Evolutionary conservation across 2,888 invertebrate genomes (phyloP), one percentile per base, ranked within the genome.

Genomic region (Gnatocerus cornutus): DNA sequence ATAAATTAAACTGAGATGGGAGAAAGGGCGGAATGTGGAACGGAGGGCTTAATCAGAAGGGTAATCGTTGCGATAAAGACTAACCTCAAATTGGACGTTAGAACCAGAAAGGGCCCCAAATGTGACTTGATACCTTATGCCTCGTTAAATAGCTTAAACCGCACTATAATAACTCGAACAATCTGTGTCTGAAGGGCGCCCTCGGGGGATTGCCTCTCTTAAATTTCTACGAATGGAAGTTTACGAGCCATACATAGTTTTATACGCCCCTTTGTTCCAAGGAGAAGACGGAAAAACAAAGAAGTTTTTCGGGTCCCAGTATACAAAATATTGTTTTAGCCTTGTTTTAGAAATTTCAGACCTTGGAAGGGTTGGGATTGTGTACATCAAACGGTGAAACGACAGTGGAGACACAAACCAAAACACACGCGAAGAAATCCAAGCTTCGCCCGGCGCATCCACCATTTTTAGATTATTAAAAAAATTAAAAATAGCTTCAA

Each of bases 91-190:
- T 50, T 50, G 29, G 27, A 50, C 29, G n/a, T 50, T 50, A 50
- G 16, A 46, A 46, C 46, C 46, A 14, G 16, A 46, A 46, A 50
- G 5, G 48, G 48, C 29, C 10, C 21, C 29, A 50, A 50, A 21
- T 21, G 48, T 29, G n/a, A n/a, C 48, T 29, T 50, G 48, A 50
- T 50, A 50, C 48, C 48, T 50, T 29, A 50, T 29, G 27, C 48
- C 21, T 10, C 48, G 48, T 50, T 50, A 50, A 46, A 46, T 46
- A 46, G 46, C 46, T 46, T 46, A 46, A 50, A 50, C 29, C 29
- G 29, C 12, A 13, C 48, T 21, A 50, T 50, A 50, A 50, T 50
- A 50, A 50, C 48, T 29, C 10, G 2, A 50, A 46, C 46, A 46
- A 50, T 50, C 48, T 50, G 48, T 29, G 48, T 50, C 48, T 29